Base-by-base conservation (phyloP, 2,797 vertebrate genomes). In the Emydoidea blandingii region DNA sequence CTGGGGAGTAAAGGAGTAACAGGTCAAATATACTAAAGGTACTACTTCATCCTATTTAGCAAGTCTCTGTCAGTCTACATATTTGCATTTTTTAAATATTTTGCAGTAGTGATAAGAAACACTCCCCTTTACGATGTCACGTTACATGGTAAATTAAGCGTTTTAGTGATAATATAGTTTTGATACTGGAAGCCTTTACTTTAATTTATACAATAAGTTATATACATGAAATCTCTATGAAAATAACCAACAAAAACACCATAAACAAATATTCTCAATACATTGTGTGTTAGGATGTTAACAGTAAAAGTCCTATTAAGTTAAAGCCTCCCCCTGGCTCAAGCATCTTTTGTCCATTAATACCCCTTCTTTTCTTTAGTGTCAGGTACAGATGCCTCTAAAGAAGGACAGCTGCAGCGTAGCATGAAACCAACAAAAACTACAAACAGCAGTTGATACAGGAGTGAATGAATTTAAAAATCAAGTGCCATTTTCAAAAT, bases 401-500 rank as follows among this genome's bases (percentile, higher is more conserved):
- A 65, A 21, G 65, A 83, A 91, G 52, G 49, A 50, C 54, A 93
- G 25, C 10, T 4, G 19, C 0, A 86, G 79, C 1, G 14, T 0
- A 52, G 3, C 10, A 52, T 9, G 5, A 74, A 12, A 50, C 4
- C 29, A 6, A 31, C 29, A 79, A 65, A 81, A 21, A 86, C 2
- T 44, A 31, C 14, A 27, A 89, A 41, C 12, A 96, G 21, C 18
- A 83, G 57, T 56, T 76, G 27, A 21, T n/a, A 52, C 1, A 1
- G 87, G 62, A 54, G 3, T 62, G 72, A 44, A 47, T 27, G 23
- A 47, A 44, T 14, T 74, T 23, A 25, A 74, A 19, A 59, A 18
- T 9, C 41, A 80, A 0, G 0, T 8, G 4, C 11, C 50, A 15
- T 49, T 90, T 83, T 81, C 57, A 74, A 54, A 23, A 27, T 59